These are phyloP conservation scores for Brienomyrus longianalis DNA, from an alignment of 2,113 vertebrate species.

Conservation along the genomic window DNA sequence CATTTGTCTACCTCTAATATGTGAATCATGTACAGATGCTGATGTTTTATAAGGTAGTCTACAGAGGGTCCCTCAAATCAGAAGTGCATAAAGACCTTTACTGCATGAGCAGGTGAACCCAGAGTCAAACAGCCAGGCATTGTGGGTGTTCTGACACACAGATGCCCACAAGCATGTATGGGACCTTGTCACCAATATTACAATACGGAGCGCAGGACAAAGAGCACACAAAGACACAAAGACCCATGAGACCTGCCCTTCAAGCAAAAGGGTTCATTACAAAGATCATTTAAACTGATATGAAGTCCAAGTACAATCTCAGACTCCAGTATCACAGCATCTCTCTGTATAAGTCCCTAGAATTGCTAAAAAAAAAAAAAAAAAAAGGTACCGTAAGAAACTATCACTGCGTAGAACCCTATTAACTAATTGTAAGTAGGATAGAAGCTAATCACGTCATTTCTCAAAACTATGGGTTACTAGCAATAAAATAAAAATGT, in stretches of 20 bases:
- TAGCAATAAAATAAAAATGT: background rate
- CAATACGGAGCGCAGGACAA: background rate
- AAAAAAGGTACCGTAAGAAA: background rate
- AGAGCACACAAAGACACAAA: slow-evolving; percentile 8
- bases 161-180: background rate
- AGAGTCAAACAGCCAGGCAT: background rate
- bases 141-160: background rate
- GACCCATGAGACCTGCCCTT: background rate
- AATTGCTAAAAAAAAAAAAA: background rate
- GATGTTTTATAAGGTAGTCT: background rate
- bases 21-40: background rate
- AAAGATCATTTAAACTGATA: background rate
- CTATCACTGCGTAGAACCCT: background rate
- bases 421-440: background rate
- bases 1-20: background rate
- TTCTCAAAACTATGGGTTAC: background rate
- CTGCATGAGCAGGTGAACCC: background rate
- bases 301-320: background rate
- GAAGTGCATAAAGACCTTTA: background rate
- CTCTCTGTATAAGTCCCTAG: background rate
- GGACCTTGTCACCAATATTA: background rate
- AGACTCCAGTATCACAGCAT: background rate
- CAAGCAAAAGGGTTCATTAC: background rate
- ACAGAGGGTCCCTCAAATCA: background rate
- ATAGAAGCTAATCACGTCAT: background rate